Evolutionary conservation across 2,888 invertebrate genomes (phyloP).

Genomic region (Ochropacha duplaris): DNA sequence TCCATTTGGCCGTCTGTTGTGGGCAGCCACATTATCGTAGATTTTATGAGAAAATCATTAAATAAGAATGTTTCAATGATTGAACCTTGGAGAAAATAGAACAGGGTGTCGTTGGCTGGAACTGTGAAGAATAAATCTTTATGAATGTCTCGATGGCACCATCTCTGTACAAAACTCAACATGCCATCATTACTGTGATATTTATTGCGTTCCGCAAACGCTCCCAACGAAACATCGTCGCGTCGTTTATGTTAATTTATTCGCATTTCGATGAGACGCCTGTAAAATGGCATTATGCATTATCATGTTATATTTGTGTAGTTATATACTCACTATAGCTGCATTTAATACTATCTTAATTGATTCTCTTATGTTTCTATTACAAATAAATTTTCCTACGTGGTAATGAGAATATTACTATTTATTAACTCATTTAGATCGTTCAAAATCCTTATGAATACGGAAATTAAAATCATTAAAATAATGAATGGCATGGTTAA

Average conservation of each 20-base stretch:
- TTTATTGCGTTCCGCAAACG: constrained; percentile 62
- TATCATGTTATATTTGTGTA: constrained; percentile 61
- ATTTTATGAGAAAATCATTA: background rate
- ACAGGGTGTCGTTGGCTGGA: constrained; percentile 15
- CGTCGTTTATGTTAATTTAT: constrained; percentile 74
- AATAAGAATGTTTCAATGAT: background rate
- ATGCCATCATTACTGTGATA: constrained; percentile 57
- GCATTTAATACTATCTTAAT: constrained; percentile 30
- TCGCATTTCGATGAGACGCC: constrained; percentile 71
- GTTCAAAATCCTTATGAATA: background rate
- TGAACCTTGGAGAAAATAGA: background rate
- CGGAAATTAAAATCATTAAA: constrained; percentile 6
- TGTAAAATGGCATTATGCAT: constrained; percentile 64
- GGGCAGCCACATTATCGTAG: background rate
- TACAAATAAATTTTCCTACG: background rate
- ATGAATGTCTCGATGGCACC: constrained; percentile 48
- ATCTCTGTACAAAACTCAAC: constrained; percentile 47
- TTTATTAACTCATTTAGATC: constrained; percentile 1
- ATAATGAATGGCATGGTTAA: background rate
- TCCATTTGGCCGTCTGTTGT: constrained; percentile 13
- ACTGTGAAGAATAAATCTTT: constrained; percentile 52
- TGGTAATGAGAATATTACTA: background rate
- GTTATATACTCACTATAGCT: constrained; percentile 40
- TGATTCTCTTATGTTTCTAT: background rate
- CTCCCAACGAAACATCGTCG: constrained; percentile 47